phyloP scores from a whole-genome alignment of 1,140 invertebrate species.

The Drosophila ironensis region DNA sequence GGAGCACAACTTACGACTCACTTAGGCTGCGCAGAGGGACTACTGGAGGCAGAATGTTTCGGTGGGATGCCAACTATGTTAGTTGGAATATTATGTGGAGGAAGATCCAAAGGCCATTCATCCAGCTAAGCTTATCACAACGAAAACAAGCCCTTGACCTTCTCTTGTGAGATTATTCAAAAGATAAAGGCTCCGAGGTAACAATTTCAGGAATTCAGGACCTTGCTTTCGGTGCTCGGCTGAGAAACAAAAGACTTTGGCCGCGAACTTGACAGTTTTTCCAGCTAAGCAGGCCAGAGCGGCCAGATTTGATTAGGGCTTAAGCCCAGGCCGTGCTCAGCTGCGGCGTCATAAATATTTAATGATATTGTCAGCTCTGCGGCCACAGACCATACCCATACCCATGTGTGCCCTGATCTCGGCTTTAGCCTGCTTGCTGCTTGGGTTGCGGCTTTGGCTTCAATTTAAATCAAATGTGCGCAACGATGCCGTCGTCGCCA shows the following conservation, averaged over 20 bases:
- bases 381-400: conserved; percentile 17
- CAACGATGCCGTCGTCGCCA: conserved; percentile 56
- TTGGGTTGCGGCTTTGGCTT: conserved; percentile 46
- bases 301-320: conserved; percentile 52
- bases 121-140: too few species aligned
- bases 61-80: too few species aligned
- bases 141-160: too few species aligned
- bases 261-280: conserved; percentile 67
- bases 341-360: conserved; percentile 70
- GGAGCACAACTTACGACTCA: conserved; percentile 33
- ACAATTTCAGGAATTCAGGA: conserved; percentile 9
- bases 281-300: conserved; percentile 51
- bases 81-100: too few species aligned
- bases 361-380: conserved; percentile 68
- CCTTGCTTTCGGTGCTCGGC: background rate
- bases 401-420: conserved; percentile 43
- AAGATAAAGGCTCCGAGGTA: too few species aligned
- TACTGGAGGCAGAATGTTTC: too few species aligned
- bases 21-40: conserved; percentile 30
- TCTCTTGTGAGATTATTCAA: too few species aligned
- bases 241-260: conserved; percentile 55
- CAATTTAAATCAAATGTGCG: conserved; percentile 78
- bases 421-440: conserved; percentile 16
- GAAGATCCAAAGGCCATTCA: too few species aligned
- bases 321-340: conserved; percentile 39